Evolutionary conservation across 1,140 invertebrate species (phyloP), one percentile per base, ranked within the genome.

Genomic region (Oscheius sp.): DNA sequence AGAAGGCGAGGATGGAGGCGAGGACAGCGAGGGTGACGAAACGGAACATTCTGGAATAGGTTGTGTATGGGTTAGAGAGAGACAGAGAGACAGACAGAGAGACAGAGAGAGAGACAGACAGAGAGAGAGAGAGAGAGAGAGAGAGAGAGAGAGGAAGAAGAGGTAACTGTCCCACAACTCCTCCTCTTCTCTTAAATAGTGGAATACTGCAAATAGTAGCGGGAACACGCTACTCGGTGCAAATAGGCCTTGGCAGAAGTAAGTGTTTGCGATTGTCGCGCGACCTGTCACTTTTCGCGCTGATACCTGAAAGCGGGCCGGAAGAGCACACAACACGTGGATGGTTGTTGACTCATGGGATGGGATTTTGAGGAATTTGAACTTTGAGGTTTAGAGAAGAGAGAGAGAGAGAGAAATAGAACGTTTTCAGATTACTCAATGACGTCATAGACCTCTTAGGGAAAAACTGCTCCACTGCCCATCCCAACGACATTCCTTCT

Each of bases 11-110:
- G 32, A 71, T n/a, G 3, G 38, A 66, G 34, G n/a, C 10, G 65
- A 71, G 68, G 32, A 35, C 45, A 32, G 26, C 26, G 71, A 75
- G 28, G n/a, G n/a, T n/a, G n/a, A n/a, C n/a, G 31, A 49, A 36
- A 28, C 52, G 71, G 71, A 73, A 42, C 69, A 72, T 74, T 20
- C 10, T 23, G 10, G 55, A 23, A 59, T 59, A 23, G 13, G 13
- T 23, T 31, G 10, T 23, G 18, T n/a, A n/a, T n/a, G n/a, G n/a
- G n/a, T n/a, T n/a, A n/a, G n/a, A n/a, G n/a, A n/a, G 38, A 42
- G 7, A 42, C 38, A 7, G 38, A 42, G n/a, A 42, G 38, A 7
- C 38, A 7, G 38, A 42, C n/a, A 42, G 7, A 10, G 7, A 42
- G 7, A 42, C n/a, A 42, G 10, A 10, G 38, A 42, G n/a, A n/a